These are phyloP conservation scores for Stichopus chloronotus DNA, from an alignment of 35 echinoderm and acorn worm species.

Conservation along the genomic window DNA sequence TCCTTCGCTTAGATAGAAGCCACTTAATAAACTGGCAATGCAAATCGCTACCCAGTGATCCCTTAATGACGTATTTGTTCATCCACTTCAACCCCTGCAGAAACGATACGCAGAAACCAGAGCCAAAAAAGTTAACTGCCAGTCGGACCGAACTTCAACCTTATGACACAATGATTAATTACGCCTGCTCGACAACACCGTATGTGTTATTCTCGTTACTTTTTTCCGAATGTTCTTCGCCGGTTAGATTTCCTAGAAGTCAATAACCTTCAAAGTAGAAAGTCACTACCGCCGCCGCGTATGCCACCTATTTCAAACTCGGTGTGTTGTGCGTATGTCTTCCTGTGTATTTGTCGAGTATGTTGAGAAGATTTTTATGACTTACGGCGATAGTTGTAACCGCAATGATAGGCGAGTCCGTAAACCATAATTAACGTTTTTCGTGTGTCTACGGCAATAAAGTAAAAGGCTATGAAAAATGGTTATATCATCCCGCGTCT, in stretches of 20 bases:
- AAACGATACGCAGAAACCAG: background rate
- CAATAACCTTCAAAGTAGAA: slow-evolving; percentile 7
- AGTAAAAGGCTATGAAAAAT: too few species aligned
- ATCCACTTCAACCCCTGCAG: background rate
- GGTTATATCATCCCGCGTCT: too few species aligned
- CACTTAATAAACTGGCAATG: background rate
- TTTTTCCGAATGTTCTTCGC: background rate
- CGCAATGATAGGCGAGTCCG: too few species aligned
- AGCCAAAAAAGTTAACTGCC: slow-evolving; percentile 13
- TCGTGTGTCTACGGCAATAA: too few species aligned
- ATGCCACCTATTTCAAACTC: too few species aligned
- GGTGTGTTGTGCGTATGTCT: too few species aligned
- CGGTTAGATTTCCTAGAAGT: slow-evolving; percentile 26
- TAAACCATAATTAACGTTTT: too few species aligned
- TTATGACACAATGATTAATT: slow-evolving; percentile 16
- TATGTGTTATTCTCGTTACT: background rate
- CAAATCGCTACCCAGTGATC: slow-evolving; percentile 1
- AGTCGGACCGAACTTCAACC: background rate
- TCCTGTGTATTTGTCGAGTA: too few species aligned
- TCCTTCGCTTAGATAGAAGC: background rate
- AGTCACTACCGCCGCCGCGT: too few species aligned
- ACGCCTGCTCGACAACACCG: background rate
- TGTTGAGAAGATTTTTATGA: too few species aligned
- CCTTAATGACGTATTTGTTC: slow-evolving; percentile 31
- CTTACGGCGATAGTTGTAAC: too few species aligned